Conservation (phyloP, 1,140 invertebrate genomes). For the Globodera ellingtonae region DNA sequence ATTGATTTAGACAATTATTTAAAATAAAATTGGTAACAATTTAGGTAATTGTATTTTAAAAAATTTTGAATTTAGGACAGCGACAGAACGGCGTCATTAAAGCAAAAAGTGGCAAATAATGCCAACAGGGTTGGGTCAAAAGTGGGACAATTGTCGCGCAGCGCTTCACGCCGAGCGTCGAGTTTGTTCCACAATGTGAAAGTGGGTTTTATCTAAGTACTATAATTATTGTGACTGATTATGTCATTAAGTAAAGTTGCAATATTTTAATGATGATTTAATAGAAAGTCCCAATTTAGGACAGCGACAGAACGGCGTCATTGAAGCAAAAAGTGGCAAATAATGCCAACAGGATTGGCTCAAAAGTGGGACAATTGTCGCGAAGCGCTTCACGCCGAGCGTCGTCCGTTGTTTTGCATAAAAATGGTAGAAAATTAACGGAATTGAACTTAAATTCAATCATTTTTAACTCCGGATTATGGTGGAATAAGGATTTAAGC, state of each 20-base stretch:
- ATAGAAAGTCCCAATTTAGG: background rate
- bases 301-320: constrained; percentile 1
- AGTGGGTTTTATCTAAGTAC: too few species aligned
- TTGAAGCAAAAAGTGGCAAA: background rate
- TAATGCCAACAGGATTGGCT: background rate
- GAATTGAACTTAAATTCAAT: background rate
- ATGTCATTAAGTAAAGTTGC: too few species aligned
- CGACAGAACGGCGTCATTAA: background rate
- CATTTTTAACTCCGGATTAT: too few species aligned
- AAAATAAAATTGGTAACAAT: too few species aligned
- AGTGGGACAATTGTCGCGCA: background rate
- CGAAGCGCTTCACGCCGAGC: background rate
- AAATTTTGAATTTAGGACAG: background rate
- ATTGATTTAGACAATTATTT: too few species aligned
- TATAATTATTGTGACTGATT: too few species aligned
- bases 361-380: background rate
- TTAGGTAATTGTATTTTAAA: background rate
- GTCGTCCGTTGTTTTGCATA: background rate
- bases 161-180: background rate
- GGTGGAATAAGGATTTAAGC: too few species aligned
- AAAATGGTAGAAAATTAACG: background rate
- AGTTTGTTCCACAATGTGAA: too few species aligned
- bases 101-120: background rate
- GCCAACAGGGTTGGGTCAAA: background rate
- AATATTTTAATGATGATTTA: background rate